A percentile compares a stretch with the other conserved stretches of the same genome.
These are phyloP conservation scores for Misgurnus mizolepis DNA, from an alignment of 2,113 vertebrate species.

Conservation along the genomic window DNA sequence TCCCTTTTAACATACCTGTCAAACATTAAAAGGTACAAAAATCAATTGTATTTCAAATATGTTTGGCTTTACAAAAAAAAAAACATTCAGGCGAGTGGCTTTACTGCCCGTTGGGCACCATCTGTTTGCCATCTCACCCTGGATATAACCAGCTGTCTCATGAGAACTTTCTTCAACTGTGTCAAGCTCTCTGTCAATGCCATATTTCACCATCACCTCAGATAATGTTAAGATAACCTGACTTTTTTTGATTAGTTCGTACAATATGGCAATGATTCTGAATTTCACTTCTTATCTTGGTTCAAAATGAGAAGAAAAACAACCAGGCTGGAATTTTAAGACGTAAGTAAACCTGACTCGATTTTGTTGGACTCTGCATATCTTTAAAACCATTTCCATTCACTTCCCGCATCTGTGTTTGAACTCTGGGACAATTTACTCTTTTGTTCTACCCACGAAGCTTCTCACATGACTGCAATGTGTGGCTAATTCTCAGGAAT, in stretches of 20 bases:
- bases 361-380: not conserved
- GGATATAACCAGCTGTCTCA: conserved; percentile 45
- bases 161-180: conserved; percentile 42
- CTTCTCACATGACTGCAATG: conserved; percentile 1
- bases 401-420: not conserved
- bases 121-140: conserved; percentile 46
- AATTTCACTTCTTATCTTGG: not conserved
- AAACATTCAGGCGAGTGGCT: conserved; percentile 37
- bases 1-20: not conserved
- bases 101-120: conserved; percentile 49
- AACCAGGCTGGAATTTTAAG: not conserved
- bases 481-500: conserved; percentile 37
- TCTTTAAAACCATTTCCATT: not conserved
- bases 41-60: conserved; percentile 5
- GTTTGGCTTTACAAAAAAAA: conserved; percentile 38
- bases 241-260: no score
- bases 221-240: conserved; percentile 33
- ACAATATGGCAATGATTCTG: not conserved
- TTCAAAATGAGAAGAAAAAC: not conserved
- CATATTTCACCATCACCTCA: conserved; percentile 40
- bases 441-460: not conserved
- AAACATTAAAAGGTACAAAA: conserved; percentile 16
- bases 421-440: conserved; percentile 7
- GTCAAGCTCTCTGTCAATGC: conserved; percentile 38
- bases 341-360: not conserved